Evolutionary conservation across 2,888 invertebrate species (phyloP), one percentile per base, ranked within the genome.

Genomic region (Cryptosula pallasiana): DNA sequence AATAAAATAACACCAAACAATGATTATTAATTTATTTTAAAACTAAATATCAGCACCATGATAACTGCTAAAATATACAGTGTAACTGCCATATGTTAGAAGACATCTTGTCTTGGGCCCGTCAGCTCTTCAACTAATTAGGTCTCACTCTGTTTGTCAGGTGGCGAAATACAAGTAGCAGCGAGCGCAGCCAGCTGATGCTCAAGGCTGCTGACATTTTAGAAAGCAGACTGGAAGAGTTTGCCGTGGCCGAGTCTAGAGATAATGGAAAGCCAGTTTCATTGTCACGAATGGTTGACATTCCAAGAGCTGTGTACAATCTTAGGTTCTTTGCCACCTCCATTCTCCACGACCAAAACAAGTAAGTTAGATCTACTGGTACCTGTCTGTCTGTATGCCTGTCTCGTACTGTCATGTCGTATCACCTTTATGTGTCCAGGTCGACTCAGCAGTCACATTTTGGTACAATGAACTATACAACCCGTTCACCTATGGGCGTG

Each of bases 251-350:
- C 1, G 88, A 88, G 78, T 87, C 87, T 5, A 79, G 80, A 55
- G 88, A 88, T 78, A 88, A 88, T 77, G 88, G 88, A 9, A 88
- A 88, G 76, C 87, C 88, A 1, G 76, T 88, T 2, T 83, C 82
- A 79, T 77, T 87, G 74, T 83, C 87, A 0, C 81, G 77, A 63
- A 76, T 76, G 1, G 80, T 88, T 27, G 88, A 88, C 75, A 87
- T 88, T 75, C 88, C 88, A 2, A 80, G 88, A 71, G 86, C 86
- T 35, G 83, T 87, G 9, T 80, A 85, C 74, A 88, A 88, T 76
- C 86, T 88, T 75, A 80, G 88, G 70, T 85, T 85, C 75, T 88
- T 88, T 80, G 88, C 88, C 3, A 78, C 81, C 0, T 75, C 77
- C 71, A 79, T 84, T 35, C 78, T 84, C 13, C 84, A 87, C 78